Evolutionary conservation across 1,140 invertebrate species (phyloP).

Genomic region (Caenorhabditis latens): DNA sequence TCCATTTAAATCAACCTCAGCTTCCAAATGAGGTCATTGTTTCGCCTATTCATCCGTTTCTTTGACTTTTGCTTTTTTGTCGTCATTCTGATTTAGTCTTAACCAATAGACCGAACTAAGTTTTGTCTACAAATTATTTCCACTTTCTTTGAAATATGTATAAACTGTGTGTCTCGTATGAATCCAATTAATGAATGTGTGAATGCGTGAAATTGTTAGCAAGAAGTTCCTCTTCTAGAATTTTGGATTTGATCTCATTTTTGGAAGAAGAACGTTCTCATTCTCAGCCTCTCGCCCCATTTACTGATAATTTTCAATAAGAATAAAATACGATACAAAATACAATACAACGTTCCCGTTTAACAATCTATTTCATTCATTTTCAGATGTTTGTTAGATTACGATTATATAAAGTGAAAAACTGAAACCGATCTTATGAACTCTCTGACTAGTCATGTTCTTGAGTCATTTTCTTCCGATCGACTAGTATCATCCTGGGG

Average conservation of each 20-base stretch:
- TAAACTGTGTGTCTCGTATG: neutral
- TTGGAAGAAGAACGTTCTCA: no score
- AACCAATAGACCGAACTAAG: neutral
- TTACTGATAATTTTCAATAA: no score
- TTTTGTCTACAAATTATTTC: neutral
- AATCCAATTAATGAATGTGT: conserved; percentile 21
- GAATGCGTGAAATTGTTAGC: neutral
- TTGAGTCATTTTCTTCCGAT: neutral
- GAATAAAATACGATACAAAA: no score
- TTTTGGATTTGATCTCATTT: neutral
- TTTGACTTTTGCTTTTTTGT: neutral
- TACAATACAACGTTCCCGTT: neutral
- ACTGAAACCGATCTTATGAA: neutral
- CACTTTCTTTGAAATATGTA: neutral
- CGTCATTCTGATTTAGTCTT: neutral
- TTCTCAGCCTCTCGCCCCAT: no score
- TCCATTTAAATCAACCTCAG: no score
- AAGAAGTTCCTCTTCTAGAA: conserved; percentile 9
- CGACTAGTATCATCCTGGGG: conserved; percentile 20
- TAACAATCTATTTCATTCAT: no score
- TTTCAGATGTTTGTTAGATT: no score
- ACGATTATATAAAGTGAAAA: no score
- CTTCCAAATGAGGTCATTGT: no score
- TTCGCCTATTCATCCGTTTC: no score
- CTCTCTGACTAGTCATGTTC: neutral